These are phyloP conservation scores for Rotaria socialis DNA, from an alignment of 2,888 invertebrate genomes.

Conservation along the genomic window DNA sequence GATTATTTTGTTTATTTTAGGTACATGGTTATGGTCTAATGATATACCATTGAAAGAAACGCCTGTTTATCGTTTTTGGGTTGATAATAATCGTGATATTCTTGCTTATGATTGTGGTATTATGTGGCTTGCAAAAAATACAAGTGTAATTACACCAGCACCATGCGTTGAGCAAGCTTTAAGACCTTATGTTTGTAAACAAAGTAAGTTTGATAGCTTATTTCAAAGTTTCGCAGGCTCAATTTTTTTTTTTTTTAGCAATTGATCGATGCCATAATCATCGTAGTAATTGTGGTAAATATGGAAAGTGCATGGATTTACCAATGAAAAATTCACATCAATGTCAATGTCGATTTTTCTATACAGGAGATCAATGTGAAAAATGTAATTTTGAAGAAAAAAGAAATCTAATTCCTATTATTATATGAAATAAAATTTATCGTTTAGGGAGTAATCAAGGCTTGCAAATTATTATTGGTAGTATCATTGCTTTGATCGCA, in stretches of 20 bases:
- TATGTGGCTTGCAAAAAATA: neutral
- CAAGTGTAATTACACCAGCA: neutral
- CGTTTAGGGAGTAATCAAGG: constrained; percentile 20
- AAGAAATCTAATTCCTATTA: neutral
- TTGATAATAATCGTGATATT: constrained; percentile 21
- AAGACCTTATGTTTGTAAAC: constrained; percentile 43
- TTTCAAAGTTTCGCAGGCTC: neutral
- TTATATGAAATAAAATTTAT: neutral
- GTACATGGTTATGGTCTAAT: neutral
- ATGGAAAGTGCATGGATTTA: constrained; percentile 43
- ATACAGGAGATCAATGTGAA: constrained; percentile 45
- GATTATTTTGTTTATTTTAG: neutral
- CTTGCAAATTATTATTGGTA: neutral
- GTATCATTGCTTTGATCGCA: neutral
- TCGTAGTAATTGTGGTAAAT: constrained; percentile 38
- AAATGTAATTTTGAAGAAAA: constrained; percentile 33
- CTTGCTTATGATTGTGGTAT: constrained; percentile 19
- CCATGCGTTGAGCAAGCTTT: constrained; percentile 14
- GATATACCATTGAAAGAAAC: neutral
- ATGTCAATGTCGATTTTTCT: constrained; percentile 45
- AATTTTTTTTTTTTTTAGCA: neutral
- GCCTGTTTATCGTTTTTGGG: neutral
- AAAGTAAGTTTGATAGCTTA: constrained; percentile 20
- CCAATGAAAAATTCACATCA: constrained; percentile 37
- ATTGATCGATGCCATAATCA: constrained; percentile 45